Evolutionary conservation across 2,888 invertebrate genomes (phyloP), one percentile per base, ranked within the genome.

Genomic region (Automeris io): DNA sequence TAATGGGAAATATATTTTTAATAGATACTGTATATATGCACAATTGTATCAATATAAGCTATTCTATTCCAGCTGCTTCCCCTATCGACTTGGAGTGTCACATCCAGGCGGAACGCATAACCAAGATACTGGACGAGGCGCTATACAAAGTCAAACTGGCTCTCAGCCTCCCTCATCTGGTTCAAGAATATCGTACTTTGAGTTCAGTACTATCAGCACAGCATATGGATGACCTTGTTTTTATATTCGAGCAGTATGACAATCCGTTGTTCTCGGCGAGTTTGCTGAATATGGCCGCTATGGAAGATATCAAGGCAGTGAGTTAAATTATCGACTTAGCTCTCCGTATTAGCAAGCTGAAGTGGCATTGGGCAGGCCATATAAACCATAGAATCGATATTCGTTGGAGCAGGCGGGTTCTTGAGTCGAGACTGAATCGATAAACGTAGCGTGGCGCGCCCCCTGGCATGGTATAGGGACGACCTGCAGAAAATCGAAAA

Each of bases 41-140:
- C 26, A 33, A 3, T 7, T 19, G 26, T 18, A 32, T 18, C 22
- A 37, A 18, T 7, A 8, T 8, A 8, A 6, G 81, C 82, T 33
- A 29, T 34, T 24, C 5, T 33, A 5, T 49, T 46, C 4, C 48
- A 81, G 83, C 57, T 18, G 62, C 73, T 0, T 77, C 76, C 0
- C 79, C 80, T n/a, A 73, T 88, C 44, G 88, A 89, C 45, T 51
- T 89, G 47, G 83, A 88, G 53, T 80, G 81, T 41, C 68, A 74
- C 43, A 88, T 90, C 37, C 88, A 89, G 64, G 74, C 82, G 2
- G 87, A 88, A 41, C 73, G 90, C 18, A 82, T 90, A 33, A 77
- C 86, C 0, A 82, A 82, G 49, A 85, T 89, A 36, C 50, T 90
- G 5, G 77, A 87, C 39, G 87, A 83, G 39, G 69, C 82, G 0